Base-by-base conservation (phyloP, 2,888 invertebrate species). In the Ormyrus nitidulus region DNA sequence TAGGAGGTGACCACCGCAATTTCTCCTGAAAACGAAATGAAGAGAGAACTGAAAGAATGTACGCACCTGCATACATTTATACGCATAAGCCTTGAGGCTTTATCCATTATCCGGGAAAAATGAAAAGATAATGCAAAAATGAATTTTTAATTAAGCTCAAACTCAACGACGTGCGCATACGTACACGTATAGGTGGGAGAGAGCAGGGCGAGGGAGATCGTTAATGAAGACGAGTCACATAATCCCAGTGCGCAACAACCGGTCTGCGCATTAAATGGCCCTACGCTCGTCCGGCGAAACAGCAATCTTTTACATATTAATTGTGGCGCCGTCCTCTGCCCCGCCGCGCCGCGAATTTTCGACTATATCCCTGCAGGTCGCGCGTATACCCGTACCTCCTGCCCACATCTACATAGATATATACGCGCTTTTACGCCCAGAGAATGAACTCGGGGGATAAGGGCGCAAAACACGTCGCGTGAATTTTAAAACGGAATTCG, bases 221-320 rank as follows among this genome's bases (percentile, higher is more conserved):
- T 72, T 77, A 72, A 77, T 72, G 71, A 77, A 77, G 77, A 77
- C 64, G 71, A 64, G 71, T 77, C 19, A 77, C 77, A 71, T 77
- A 77, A 71, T 77, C 71, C 77, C 71, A 65, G 56, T 19, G 71
- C 71, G 71, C 58, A 66, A 72, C 66, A 66, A 65, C n/a, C 70
- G 51, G 11, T 34, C 70, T 19, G 62, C 44, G 56, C 70, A 71
- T 77, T 77, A 77, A 77, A 71, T 11, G 66, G 46, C 71, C 77
- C 68, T 49, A 5, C 46, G n/a, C 51, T 5, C 51, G 56, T 44
- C 9, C 70, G 49, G 11, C 19, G 64, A 19, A 61, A 64, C 74
- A 46, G 71, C 71, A 71, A 77, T 77, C 77, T 77, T 77, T 72
- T 77, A 77, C 71, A 77, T 77, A 77, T 77, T 77, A 77, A 77